Base-by-base conservation (phyloP, 2,888 invertebrate genomes). In the Drosophila affinis region DNA sequence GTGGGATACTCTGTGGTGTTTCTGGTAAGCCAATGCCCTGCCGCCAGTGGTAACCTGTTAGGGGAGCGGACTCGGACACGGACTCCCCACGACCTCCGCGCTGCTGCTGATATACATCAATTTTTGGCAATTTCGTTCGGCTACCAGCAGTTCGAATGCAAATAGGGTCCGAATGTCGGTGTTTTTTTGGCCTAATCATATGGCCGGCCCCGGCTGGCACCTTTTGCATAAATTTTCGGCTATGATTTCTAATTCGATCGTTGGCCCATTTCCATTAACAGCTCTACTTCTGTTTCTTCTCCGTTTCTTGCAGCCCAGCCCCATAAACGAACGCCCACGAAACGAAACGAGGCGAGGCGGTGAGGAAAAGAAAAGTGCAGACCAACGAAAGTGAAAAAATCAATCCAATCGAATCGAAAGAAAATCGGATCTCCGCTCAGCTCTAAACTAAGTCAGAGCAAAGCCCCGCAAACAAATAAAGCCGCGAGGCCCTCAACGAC, bases 91-190 rank as follows among this genome's bases (percentile, higher is more conserved):
- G 49, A 55, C 45, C 18, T 18, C n/a, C 21, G n/a, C 24, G 49
- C 44, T 14, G 58, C 46, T 21, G 21, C 34, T 71, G 71, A 72
- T 72, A 72, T 71, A 54, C 71, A 72, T 71, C 71, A 55, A 72
- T 62, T 79, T 76, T 78, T 65, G 56, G 79, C 76, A 17, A 78
- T 67, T 76, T 48, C 46, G 44, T 57, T 69, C 55, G 56, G 65
- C 72, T 68, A 59, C 73, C 68, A 68, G 73, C 73, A 68, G 46
- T 65, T 72, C 60, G 72, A 79, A 85, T 82, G 79, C 72, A 78
- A 85, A 82, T 78, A 67, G 62, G 62, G 57, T 24, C 72, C 71
- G 71, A 82, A 81, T 78, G 67, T 74, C 14, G 45, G 27, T 49
- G 45, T 53, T 39, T 52, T 63, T 49, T 69, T 69, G 58, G 65